Evolutionary conservation across 2,113 vertebrate genomes (phyloP).

Genomic region (Mesocricetus auratus): DNA sequence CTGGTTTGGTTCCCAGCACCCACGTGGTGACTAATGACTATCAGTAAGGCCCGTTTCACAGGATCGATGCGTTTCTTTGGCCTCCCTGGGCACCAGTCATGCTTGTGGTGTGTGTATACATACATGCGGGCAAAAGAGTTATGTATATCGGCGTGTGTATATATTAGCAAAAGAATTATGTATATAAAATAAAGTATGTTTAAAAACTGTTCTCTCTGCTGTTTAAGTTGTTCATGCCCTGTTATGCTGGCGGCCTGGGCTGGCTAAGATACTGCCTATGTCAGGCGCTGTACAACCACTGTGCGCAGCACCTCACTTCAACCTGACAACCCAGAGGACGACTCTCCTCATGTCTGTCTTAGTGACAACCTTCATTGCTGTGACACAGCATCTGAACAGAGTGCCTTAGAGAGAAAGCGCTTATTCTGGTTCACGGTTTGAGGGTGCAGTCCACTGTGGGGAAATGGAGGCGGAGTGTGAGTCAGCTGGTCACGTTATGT

Average conservation of each 20-base stretch:
- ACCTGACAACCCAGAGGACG: not conserved
- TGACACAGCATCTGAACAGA: not conserved
- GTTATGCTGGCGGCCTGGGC: not conserved
- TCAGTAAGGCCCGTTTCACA: not conserved
- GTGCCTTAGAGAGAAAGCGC: not conserved
- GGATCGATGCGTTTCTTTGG: no score
- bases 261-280: not conserved
- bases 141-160: no score
- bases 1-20: not conserved
- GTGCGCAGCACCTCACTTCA: not conserved
- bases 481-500: not conserved
- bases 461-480: not conserved
- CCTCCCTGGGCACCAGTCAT: not conserved
- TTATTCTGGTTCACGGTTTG: not conserved
- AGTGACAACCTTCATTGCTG: not conserved
- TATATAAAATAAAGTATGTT: not conserved
- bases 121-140: not conserved
- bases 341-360: not conserved
- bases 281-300: not conserved
- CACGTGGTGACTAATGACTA: no score
- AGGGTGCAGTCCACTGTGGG: not conserved
- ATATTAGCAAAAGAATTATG: not conserved
- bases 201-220: not conserved
- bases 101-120: rapidly evolving
- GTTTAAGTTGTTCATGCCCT: not conserved